Evolutionary conservation across 2,888 invertebrate genomes (phyloP), one percentile per base, ranked within the genome.

Genomic region (Tuberolachnus salignus): DNA sequence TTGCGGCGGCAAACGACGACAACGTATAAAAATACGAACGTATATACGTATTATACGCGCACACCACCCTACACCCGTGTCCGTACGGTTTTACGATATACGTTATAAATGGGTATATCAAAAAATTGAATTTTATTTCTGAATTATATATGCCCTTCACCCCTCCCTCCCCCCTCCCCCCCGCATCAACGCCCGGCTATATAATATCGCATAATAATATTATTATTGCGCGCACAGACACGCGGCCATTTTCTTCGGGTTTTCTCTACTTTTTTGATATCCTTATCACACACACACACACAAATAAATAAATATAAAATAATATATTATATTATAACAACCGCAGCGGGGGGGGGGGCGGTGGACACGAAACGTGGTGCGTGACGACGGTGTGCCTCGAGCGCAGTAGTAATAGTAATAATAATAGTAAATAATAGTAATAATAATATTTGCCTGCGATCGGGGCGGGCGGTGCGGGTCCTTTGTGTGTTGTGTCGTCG

Each of bases 331-430:
- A 78, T 78, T 67, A 78, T 34, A 34, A 34, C 34, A 6, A 34
- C 34, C 6, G 34, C 6, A 34, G 67, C 34, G 34, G 34, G 34
- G 34, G 3, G 67, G 75, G 34, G 34, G 34, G 34, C 34, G 67
- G 75, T 59, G 75, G 75, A 67, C 75, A 78, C 49, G 75, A 78
- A 78, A 78, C 59, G 67, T 67, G 34, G 75, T 78, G 75, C 75
- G 75, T 78, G 75, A 78, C 75, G 59, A n/a, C n/a, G n/a, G 55
- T 57, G 23, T 67, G 75, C 59, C 75, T 69, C 55, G 59, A 49
- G 34, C 6, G 34, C 75, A 66, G 63, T 73, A 63, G 42, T 34
- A n/a, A 34, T 34, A 34, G 6, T 34, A 34, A 34, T 34, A 34
- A 34, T 34, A 34, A 34, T 34, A n/a, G n/a, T n/a, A n/a, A 34